Evolutionary conservation across 2,888 invertebrate species (phyloP).

Genomic region (Calliphora vomitoria): DNA sequence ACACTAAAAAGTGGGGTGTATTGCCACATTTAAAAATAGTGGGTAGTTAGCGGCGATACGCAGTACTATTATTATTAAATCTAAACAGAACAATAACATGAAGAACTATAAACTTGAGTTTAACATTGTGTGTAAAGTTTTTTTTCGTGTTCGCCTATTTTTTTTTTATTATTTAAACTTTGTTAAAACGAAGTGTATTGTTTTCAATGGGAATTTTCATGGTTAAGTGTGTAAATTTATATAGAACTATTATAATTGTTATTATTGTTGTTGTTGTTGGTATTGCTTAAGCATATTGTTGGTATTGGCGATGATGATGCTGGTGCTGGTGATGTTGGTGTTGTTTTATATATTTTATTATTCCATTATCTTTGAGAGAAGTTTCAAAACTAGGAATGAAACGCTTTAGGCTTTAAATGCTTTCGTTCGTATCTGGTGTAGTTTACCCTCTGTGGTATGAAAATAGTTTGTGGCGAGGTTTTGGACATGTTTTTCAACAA

Average conservation of each 20-base stretch:
- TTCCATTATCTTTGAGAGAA: constrained; percentile 50
- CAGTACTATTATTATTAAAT: background rate
- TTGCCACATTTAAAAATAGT: too few species aligned
- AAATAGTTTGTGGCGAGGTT: constrained; percentile 37
- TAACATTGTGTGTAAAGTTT: constrained; percentile 11
- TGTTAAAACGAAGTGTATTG: constrained; percentile 2
- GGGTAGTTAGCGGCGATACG: background rate
- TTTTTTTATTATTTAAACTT: background rate
- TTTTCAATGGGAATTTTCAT: constrained; percentile 44
- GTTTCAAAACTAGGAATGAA: constrained; percentile 33
- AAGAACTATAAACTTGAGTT: constrained; percentile 37
- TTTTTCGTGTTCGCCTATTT: background rate
- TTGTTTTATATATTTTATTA: constrained; percentile 36
- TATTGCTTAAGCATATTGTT: constrained; percentile 32
- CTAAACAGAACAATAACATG: background rate
- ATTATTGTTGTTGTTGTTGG: constrained; percentile 10
- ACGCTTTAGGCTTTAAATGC: constrained; percentile 46
- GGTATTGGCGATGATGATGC: background rate
- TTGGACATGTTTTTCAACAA: constrained; percentile 28
- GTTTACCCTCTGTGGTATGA: constrained; percentile 36
- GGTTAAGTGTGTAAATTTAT: constrained; percentile 34
- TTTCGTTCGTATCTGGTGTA: constrained; percentile 17
- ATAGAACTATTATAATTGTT: constrained; percentile 22
- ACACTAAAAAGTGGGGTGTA: background rate
- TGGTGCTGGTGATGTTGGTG: background rate